Evolutionary conservation across 2,113 vertebrate species (phyloP).

Genomic region (Prunella himalayana): DNA sequence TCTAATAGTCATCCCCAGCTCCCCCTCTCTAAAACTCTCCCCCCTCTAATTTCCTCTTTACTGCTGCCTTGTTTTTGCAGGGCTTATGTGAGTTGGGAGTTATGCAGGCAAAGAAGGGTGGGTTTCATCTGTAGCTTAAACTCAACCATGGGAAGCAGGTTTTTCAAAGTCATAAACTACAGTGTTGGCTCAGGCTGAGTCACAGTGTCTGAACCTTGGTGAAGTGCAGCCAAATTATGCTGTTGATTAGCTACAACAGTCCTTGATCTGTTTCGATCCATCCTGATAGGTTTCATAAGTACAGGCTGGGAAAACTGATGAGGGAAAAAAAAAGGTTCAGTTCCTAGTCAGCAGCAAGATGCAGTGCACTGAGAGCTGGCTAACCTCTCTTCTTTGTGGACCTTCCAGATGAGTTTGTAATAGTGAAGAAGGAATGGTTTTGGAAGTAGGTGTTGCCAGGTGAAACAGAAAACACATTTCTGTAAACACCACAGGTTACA

Average conservation of each 20-base stretch:
- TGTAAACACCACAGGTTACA: background rate
- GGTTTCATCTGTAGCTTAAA: background rate
- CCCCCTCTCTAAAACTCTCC: background rate
- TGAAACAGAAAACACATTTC: constrained; percentile 37
- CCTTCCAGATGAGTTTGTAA: constrained; percentile 6
- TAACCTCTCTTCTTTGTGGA: background rate
- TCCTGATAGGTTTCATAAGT: background rate
- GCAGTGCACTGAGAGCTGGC: background rate
- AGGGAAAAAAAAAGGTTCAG: background rate
- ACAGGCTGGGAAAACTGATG: background rate
- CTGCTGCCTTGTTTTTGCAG: background rate
- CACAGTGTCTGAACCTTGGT: background rate
- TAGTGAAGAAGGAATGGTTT: background rate
- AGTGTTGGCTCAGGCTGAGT: background rate
- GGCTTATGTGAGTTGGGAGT: background rate
- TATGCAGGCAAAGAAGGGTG: background rate
- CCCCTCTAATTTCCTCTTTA: background rate
- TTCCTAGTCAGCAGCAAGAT: background rate
- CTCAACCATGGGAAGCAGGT: background rate
- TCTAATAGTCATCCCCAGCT: background rate
- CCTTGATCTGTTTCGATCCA: constrained; percentile 5
- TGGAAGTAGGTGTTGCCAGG: constrained; percentile 20
- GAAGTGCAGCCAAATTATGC: background rate
- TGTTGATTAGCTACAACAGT: background rate
- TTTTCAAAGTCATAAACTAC: background rate